These are phyloP conservation scores for Prietella phreatophila DNA, from an alignment of 2,113 vertebrate species.

Conservation along the genomic window DNA sequence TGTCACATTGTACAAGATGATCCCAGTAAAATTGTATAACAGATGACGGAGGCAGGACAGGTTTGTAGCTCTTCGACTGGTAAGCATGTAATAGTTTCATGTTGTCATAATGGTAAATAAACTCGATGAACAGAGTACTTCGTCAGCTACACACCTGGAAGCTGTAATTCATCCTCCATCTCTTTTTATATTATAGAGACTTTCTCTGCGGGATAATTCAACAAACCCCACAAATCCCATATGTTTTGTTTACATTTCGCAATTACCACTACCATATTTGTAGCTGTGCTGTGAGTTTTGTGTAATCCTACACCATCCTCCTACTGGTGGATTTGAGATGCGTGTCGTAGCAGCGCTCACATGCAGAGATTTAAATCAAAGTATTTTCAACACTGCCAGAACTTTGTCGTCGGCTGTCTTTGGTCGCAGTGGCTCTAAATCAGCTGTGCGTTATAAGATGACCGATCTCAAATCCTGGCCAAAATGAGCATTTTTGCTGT, in stretches of 20 bases:
- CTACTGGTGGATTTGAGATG: neutral
- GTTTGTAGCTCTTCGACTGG: too few relatives aligned
- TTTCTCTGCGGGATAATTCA: neutral
- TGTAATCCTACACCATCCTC: neutral
- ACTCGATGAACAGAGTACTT: too few relatives aligned
- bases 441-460: neutral
- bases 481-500: neutral
- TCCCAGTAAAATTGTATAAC: neutral
- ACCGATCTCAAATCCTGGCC: neutral
- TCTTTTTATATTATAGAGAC: neutral
- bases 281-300: neutral
- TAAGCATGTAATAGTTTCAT: too few relatives aligned
- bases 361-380: neutral
- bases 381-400: too few relatives aligned
- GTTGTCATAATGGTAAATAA: too few relatives aligned
- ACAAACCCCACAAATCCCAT: neutral
- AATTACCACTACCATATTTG: neutral
- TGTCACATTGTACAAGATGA: neutral
- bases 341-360: neutral
- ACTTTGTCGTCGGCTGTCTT: neutral
- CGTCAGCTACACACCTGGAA: neutral
- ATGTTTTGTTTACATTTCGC: neutral
- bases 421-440: neutral
- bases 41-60: neutral
- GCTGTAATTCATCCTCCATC: too few relatives aligned